A percentile compares a stretch with the other conserved stretches of the same genome.
phyloP scores from a whole-genome alignment of 2,888 invertebrate genomes.

The Orthonychiurus folsomi region DNA sequence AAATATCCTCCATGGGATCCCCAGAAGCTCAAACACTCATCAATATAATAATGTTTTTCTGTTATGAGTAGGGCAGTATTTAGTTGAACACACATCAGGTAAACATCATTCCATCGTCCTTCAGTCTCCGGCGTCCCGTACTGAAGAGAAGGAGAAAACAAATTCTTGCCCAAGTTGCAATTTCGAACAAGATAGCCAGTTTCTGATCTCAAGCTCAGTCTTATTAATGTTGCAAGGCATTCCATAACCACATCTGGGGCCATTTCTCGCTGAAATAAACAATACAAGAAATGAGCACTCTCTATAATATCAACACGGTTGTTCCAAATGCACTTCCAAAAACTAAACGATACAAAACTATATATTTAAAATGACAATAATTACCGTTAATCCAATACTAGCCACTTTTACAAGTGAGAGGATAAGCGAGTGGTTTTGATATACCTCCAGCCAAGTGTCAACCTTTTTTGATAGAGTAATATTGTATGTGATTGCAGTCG shows the following conservation, averaged over 20 bases:
- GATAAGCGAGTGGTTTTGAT: slow-evolving; percentile 23
- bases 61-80: slow-evolving; percentile 26
- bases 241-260: slow-evolving; percentile 28
- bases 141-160: slow-evolving; percentile 24
- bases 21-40: slow-evolving; percentile 36
- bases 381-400: slow-evolving; percentile 25
- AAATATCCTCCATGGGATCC: slow-evolving; percentile 25
- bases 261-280: too few relatives aligned
- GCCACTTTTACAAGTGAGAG: slow-evolving; percentile 24
- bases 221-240: slow-evolving; percentile 27
- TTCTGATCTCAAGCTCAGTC: slow-evolving; percentile 21
- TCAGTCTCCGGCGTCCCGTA: slow-evolving; percentile 23
- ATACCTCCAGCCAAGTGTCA: slow-evolving; percentile 21
- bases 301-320: too few relatives aligned
- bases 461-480: slow-evolving; percentile 25
- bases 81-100: slow-evolving; percentile 28
- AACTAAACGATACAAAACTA: too few relatives aligned
- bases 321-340: too few relatives aligned
- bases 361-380: too few relatives aligned
- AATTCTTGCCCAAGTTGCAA: slow-evolving; percentile 20
- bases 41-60: slow-evolving; percentile 30
- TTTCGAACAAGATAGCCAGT: slow-evolving; percentile 23
- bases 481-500: slow-evolving; percentile 21
- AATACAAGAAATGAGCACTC: too few relatives aligned
- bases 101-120: slow-evolving; percentile 28